Base-by-base conservation (phyloP, 2,113 vertebrate genomes). In the Alligator sinensis region DNA sequence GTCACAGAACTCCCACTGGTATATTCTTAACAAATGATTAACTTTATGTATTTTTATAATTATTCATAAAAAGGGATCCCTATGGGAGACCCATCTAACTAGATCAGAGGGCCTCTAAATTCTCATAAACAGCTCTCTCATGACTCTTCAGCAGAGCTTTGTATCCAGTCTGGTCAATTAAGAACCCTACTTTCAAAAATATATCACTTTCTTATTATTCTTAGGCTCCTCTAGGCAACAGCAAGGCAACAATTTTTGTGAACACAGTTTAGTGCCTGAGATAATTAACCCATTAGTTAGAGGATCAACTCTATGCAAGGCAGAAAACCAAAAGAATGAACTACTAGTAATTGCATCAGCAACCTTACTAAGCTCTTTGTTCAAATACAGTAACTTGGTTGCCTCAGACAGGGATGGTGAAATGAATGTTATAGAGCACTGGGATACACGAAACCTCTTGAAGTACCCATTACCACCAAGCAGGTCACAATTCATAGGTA, bases 111-210 rank as follows among this genome's bases (percentile, higher is more conserved):
- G 63, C 30, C 34, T 62, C 0, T 16, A 27, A 68, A 0, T 9
- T 27, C 86, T 58, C 92, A 86, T 15, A 90, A 87, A 79, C 68
- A 90, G 68, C 82, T 89, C 84, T 34, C 79, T 55, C 27, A 76
- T 14, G 66, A 17, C 38, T 64, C 88, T 77, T 58, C 54, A 24
- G 66, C 54, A 91, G 28, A 19, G 77, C 57, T 66, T 25, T 1
- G 6, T 22, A 58, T 75, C 80, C 88, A 90, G 11, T 19, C 61
- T 24, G 66, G 14, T 61, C 63, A 79, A 34, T 22, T n/a, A 68
- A 82, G 85, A 84, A 88, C 84, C 55, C 22, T 61, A 9, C 59
- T 89, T 59, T 74, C 38, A 70, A 89, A 84, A 57, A 27, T 59
- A 2, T 64, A 5, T 54, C 11, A 68, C 11, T 84, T 7, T 57